Conservation (phyloP, 2,113 vertebrate species). For the Setophaga coronata region DNA sequence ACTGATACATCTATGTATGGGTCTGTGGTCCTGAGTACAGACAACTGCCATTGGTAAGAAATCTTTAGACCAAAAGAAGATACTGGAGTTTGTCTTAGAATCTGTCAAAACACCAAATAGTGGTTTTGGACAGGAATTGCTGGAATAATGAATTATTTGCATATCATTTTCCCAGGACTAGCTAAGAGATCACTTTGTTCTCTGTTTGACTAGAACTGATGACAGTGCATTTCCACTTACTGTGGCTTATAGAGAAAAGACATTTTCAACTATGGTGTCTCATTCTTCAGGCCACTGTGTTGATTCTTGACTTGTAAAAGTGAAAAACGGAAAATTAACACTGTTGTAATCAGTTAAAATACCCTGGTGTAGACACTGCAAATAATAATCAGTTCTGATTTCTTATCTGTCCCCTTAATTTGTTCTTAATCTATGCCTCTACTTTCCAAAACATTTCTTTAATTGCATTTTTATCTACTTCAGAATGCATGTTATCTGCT, state of each 20-base stretch:
- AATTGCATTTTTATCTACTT: background rate
- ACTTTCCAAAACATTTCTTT: background rate
- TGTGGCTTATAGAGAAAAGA: background rate
- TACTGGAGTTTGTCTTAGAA: background rate
- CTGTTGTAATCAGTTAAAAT: background rate
- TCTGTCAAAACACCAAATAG: background rate
- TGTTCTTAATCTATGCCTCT: background rate
- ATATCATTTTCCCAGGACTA: background rate
- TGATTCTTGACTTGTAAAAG: background rate
- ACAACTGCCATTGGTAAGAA: background rate
- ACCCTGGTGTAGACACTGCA: background rate
- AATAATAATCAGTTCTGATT: background rate
- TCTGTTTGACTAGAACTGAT: background rate
- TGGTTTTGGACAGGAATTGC: background rate
- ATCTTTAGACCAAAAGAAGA: background rate
- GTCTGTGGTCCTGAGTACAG: background rate
- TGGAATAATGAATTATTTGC: background rate
- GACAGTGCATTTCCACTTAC: background rate
- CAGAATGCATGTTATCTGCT: background rate
- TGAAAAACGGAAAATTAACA: background rate
- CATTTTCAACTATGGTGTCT: background rate
- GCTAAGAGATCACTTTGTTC: background rate
- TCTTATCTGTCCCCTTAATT: background rate
- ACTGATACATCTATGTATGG: background rate
- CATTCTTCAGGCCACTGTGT: background rate